These are phyloP conservation scores for Stylophora pistillata DNA, from an alignment of 64 coral and sea anemone genomes.

Conservation along the genomic window DNA sequence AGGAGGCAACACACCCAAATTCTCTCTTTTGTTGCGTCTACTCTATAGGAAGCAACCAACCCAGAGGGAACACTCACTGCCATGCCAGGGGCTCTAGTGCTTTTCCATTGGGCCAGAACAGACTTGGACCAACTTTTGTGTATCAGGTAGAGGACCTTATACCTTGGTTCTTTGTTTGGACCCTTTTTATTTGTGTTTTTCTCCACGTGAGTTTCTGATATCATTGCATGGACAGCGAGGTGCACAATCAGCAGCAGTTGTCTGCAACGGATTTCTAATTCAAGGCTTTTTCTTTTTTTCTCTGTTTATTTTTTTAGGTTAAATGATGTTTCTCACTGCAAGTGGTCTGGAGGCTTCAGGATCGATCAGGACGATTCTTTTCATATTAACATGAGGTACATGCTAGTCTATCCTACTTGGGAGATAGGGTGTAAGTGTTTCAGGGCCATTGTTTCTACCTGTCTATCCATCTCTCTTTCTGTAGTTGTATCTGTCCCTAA, in stretches of 20 bases:
- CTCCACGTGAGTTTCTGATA: too few species aligned
- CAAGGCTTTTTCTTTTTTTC: not conserved
- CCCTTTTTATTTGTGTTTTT: too few species aligned
- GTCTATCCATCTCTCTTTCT: too few species aligned
- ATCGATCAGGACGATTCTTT: conserved; percentile 92
- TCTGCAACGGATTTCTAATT: not conserved
- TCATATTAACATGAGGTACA: conserved; percentile 95
- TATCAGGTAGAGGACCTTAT: conserved; percentile 66
- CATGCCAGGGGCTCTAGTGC: conserved; percentile 81
- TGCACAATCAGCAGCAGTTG: not conserved
- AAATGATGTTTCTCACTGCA: conserved; percentile 90
- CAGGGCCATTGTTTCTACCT: too few species aligned
- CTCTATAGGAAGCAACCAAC: conserved; percentile 75
- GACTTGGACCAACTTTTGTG: conserved; percentile 95
- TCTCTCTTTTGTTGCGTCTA: not conserved
- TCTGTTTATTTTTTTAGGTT: conserved; percentile 40
- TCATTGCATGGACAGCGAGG: too few species aligned
- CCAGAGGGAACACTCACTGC: conserved; percentile 90
- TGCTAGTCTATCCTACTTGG: not conserved
- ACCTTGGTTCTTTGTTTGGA: too few species aligned
- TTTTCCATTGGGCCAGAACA: conserved; percentile 95
- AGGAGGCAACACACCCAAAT: too few species aligned
- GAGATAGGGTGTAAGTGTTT: too few species aligned
- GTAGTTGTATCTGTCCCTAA: too few species aligned
- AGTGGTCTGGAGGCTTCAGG: conserved; percentile 94